Evolutionary conservation across 2,888 invertebrate genomes (phyloP), one percentile per base, ranked within the genome.

Genomic region (Cryptocephalus moraei): DNA sequence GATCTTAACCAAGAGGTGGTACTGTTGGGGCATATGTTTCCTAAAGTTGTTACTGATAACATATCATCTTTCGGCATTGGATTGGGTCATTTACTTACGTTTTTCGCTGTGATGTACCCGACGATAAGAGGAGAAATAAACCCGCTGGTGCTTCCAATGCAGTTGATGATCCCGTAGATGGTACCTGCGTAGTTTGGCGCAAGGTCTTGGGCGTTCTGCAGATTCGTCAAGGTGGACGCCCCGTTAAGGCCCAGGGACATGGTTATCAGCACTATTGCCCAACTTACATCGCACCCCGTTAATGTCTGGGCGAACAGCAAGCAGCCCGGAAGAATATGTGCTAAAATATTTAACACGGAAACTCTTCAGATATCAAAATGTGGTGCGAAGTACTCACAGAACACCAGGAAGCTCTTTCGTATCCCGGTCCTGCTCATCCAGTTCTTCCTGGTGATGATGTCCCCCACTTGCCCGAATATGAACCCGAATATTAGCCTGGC

Each of bases 101-200:
- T 51, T 50, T 68, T 56, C 14, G 57, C 50, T 2, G 69, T 70
- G 4, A 64, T 22, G 53, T 75, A 74, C 46, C 84, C 86, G 14
- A 84, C 83, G 49, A 84, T 71, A 51, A 80, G 69, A 0, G 86
- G 81, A n/a, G 84, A 75, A 46, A 86, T 78, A 52, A 87, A 81
- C 9, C 85, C 86, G 1, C 85, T 77, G 0, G 79, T 75, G 43
- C 80, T 79, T 12, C 84, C 86, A 50, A 86, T 69, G 48, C 83
- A 82, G 62, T 85, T 87, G 45, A 84, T 83, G 1, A 86, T 79
- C 8, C 86, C 86, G 55, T 83, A 82, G 9, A 87, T 65, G 10
- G 83, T 80, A 38, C 84, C 86, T 1, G 83, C 84, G 61, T 77
- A 86, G 58, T 80, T 84, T 0, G 86, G 86, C 0, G 86, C 79